Evolutionary conservation across 2,888 invertebrate species (phyloP).

Genomic region (Xylophagus ater): DNA sequence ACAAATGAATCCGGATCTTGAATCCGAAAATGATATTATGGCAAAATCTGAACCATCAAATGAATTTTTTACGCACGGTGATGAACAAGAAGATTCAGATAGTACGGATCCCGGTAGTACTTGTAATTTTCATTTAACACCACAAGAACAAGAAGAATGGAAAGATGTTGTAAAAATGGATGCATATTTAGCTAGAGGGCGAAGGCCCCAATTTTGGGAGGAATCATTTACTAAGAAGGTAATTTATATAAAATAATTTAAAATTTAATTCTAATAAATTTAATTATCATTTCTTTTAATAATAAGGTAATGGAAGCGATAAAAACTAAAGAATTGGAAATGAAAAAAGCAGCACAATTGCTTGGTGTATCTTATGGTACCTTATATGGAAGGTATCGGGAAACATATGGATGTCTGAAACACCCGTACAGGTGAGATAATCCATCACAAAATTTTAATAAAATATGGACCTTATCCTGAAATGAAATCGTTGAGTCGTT

Average conservation of each 20-base stretch:
- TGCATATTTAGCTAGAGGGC: conserved; percentile 73
- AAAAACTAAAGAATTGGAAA: conserved; percentile 79
- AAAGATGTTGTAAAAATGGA: conserved; percentile 71
- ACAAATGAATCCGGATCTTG: conserved; percentile 3
- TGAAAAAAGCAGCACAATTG: conserved; percentile 86
- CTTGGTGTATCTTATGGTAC: conserved; percentile 86
- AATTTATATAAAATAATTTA: conserved; percentile 15
- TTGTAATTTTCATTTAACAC: conserved; percentile 23
- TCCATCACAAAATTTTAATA: too few relatives aligned
- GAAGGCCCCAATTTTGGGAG: conserved; percentile 87
- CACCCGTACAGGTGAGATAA: conserved; percentile 74
- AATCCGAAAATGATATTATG: conserved; percentile 3
- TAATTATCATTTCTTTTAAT: background rate
- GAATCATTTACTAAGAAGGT: conserved; percentile 75
- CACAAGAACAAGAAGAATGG: conserved; percentile 28
- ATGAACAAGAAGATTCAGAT: conserved; percentile 8
- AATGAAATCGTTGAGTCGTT: background rate
- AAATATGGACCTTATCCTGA: background rate
- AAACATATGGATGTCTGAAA: conserved; percentile 79
- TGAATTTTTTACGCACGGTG: conserved; percentile 15
- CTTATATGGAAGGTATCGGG: conserved; percentile 77
- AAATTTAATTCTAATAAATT: background rate
- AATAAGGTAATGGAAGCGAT: conserved; percentile 75
- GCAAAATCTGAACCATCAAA: conserved; percentile 15
- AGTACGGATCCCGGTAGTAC: conserved; percentile 11